Evolutionary conservation across 1,140 invertebrate species (phyloP), one percentile per base, ranked within the genome.

Genomic region (Homarus americanus): DNA sequence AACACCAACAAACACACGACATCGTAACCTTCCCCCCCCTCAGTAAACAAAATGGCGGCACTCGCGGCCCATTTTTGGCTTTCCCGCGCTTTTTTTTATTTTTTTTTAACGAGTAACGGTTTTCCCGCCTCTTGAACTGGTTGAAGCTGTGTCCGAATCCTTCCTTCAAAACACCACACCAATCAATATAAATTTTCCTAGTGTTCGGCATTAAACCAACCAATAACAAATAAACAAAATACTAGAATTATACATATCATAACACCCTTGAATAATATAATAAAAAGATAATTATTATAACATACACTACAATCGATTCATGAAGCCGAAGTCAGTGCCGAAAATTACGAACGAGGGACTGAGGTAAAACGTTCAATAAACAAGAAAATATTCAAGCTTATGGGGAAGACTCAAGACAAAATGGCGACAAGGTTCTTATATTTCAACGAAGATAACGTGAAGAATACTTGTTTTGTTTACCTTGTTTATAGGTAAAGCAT

Each of bases 11-110:
- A 82, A 82, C 79, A 82, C 32, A 34, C 49, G 63, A 10, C 32
- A 15, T 82, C 79, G 79, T 82, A 82, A 82, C 79, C 53, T 53
- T 63, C 38, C 53, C 49, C 53, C 15, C 63, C 53, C 49, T 34
- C 15, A 36, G 79, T 82, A 82, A 82, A 82, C 79, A 82, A 82
- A 82, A 82, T 82, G 79, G 53, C 53, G 79, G 79, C 53, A 36
- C 63, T 69, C 63, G n/a, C 28, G 63, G n/a, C 63, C 63, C 63
- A 69, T 69, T 69, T 69, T 69, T 34, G 63, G 28, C 63, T 69
- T 69, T 69, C 28, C 63, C n/a, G 24, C 63, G 63, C 24, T n/a
- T 3, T 28, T 69, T 32, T 58, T 58, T 20, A 4, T 20, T 15
- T 1, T 7, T 58, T 58, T 58, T 58, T 58, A 24, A 15, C 17